Evolutionary conservation across 2,888 invertebrate species (phyloP).

Genomic region (Stenichneumon culpator): DNA sequence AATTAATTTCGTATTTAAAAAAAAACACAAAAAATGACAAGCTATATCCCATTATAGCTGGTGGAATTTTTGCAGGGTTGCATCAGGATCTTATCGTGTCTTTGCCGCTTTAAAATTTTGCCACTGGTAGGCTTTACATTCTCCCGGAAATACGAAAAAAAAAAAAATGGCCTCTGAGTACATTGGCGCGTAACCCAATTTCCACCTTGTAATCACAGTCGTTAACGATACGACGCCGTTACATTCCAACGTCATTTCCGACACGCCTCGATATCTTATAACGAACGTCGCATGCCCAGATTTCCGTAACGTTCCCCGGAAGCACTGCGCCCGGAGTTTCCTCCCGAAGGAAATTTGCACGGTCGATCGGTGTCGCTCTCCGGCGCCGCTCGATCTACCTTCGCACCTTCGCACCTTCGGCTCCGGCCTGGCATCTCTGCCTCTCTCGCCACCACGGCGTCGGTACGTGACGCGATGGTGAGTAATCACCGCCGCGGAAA

Average conservation of each 20-base stretch:
- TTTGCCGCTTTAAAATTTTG: background rate
- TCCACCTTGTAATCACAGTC: background rate
- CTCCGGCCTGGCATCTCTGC: constrained; percentile 14
- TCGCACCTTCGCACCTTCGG: constrained; percentile 15
- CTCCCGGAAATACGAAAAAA: background rate
- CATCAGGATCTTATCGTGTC: background rate
- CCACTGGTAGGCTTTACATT: no score
- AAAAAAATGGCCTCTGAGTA: background rate
- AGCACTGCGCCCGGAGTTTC: constrained; percentile 11
- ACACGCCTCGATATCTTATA: constrained; percentile 49
- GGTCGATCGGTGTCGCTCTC: constrained; percentile 23
- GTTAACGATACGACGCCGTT: background rate
- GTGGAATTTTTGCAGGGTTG: no score
- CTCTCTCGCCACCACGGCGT: constrained; percentile 44
- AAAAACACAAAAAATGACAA: no score
- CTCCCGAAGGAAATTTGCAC: constrained; percentile 46
- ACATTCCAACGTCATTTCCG: constrained; percentile 19
- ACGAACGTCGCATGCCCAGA: constrained; percentile 36
- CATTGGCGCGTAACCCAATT: background rate
- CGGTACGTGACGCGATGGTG: constrained; percentile 70
- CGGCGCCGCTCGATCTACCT: constrained; percentile 17
- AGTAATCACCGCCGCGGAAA: constrained; percentile 71
- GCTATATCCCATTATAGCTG: no score
- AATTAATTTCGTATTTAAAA: no score
- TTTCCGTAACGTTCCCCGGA: constrained; percentile 34